A percentile compares a stretch with the other conserved stretches of the same genome.
Evolutionary conservation across 2,888 invertebrate genomes (phyloP).

Genomic region (Panzeria rudis): DNA sequence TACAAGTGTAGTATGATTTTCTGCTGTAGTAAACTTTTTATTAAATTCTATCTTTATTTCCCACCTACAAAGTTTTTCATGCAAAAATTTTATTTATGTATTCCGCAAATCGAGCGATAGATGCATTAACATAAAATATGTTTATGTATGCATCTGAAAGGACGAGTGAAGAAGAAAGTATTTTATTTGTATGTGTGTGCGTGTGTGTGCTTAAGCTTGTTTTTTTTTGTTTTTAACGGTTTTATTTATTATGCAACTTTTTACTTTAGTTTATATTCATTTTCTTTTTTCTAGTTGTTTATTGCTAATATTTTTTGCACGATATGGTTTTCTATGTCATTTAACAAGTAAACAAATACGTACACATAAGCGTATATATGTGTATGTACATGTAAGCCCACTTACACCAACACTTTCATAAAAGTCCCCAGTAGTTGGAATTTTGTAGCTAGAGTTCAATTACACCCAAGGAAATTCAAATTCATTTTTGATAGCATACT

Average conservation of each 20-base stretch:
- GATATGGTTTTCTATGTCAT: slow-evolving; percentile 73
- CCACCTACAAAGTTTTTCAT: background rate
- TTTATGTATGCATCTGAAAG: slow-evolving; percentile 3
- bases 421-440: slow-evolving; percentile 36
- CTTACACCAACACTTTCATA: slow-evolving; percentile 34
- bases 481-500: background rate
- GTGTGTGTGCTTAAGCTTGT: background rate
- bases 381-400: slow-evolving; percentile 14
- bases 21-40: background rate
- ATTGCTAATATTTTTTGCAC: slow-evolving; percentile 73
- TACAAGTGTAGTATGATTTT: too few relatives aligned
- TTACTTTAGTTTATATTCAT: slow-evolving; percentile 40
- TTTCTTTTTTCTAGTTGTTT: slow-evolving; percentile 61
- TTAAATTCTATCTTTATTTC: too few relatives aligned
- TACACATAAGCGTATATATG: background rate
- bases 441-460: slow-evolving; percentile 18
- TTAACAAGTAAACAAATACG: slow-evolving; percentile 64
- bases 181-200: background rate
- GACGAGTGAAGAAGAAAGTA: slow-evolving; percentile 9
- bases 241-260: slow-evolving; percentile 69
- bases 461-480: slow-evolving; percentile 36
- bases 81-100: background rate
- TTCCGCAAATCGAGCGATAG: background rate
- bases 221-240: slow-evolving; percentile 42
- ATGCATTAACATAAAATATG: slow-evolving; percentile 29